Evolutionary conservation across 2,888 invertebrate genomes (phyloP).

Genomic region (Pristionchus maxplancki): DNA sequence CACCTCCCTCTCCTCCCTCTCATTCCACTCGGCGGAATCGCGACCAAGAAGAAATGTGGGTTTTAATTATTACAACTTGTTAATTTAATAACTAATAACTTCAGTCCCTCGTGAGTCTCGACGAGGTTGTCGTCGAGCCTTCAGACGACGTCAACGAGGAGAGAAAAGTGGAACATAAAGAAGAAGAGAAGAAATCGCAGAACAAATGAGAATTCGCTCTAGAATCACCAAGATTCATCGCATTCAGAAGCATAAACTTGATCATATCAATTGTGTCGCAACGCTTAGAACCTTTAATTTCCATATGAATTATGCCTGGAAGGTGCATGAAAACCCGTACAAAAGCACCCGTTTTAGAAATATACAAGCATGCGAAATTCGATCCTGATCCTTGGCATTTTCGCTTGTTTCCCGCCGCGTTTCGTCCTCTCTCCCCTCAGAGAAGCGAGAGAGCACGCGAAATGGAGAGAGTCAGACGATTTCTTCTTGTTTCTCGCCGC

Average conservation of each 20-base stretch:
- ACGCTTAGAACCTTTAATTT: not conserved
- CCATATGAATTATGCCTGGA: not conserved
- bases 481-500: no score
- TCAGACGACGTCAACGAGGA: not conserved
- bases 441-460: no score
- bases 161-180: not conserved
- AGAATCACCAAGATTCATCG: not conserved
- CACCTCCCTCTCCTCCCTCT: not conserved
- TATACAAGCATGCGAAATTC: not conserved
- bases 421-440: no score
- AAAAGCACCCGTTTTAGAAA: not conserved
- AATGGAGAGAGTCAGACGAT: no score
- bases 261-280: not conserved
- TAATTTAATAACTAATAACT: not conserved
- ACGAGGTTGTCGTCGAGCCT: not conserved
- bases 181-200: not conserved
- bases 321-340: not conserved
- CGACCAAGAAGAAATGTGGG: not conserved
- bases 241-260: constrained; percentile 23
- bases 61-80: not conserved
- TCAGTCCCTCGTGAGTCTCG: not conserved
- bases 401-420: not conserved
- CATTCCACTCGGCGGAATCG: not conserved
- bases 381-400: not conserved
- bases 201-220: not conserved